Conservation (phyloP, 1,140 invertebrate genomes). For the Lineus longissimus region DNA sequence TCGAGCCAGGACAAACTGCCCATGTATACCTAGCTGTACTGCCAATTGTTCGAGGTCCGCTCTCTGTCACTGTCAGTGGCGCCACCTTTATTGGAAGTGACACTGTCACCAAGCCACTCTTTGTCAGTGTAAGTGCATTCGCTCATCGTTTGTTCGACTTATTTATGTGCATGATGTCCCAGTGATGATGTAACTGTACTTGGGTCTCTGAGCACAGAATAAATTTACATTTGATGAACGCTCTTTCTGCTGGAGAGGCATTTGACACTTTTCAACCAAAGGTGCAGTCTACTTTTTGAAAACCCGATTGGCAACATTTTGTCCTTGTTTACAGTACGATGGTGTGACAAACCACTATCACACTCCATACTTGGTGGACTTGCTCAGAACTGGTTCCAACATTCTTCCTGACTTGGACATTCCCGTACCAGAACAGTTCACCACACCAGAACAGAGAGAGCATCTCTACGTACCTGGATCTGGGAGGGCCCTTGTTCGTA, state of each 20-base stretch:
- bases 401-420: constrained; percentile 94
- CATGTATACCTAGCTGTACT: constrained; percentile 86
- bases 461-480: constrained; percentile 94
- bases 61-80: constrained; percentile 77
- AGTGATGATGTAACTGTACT: no score
- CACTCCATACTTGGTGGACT: constrained; percentile 84
- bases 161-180: no score
- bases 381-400: constrained; percentile 85
- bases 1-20: constrained; percentile 50
- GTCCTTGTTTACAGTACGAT: constrained; percentile 67
- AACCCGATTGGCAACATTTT: no score
- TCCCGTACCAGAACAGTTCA: constrained; percentile 84
- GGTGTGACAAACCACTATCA: constrained; percentile 87
- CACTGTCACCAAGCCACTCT: constrained; percentile 66
- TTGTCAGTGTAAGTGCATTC: constrained; percentile 65
- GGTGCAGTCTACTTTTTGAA: no score
- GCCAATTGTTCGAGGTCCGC: constrained; percentile 67
- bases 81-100: constrained; percentile 81
- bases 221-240: no score
- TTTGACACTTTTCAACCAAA: no score
- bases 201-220: no score
- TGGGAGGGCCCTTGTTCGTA: constrained; percentile 76
- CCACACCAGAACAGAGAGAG: constrained; percentile 82
- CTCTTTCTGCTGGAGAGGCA: no score
- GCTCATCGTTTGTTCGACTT: no score